Base-by-base conservation (phyloP, 1,140 invertebrate species). In the Neodiprion fabricii region DNA sequence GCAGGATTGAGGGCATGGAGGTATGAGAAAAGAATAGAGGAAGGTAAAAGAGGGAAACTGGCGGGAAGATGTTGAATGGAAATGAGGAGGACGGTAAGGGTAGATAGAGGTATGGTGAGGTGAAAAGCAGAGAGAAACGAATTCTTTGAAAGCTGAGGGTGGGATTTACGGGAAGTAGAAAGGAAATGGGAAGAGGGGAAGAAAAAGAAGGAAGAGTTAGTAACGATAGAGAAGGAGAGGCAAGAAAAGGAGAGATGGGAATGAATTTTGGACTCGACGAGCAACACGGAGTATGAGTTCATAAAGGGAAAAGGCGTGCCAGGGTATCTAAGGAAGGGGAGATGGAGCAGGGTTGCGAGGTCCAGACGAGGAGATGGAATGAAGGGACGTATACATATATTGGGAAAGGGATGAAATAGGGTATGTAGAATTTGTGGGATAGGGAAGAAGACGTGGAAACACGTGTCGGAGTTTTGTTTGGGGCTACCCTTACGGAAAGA, bases 1-100 rank as follows among this genome's bases (percentile, higher is more conserved):
- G 67, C 71, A 23, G 67, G 71, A n/a, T 1, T 48, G 48, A 73
- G 71, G 66, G 75, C 71, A 12, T 75, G 66, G 75, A 48, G 71
- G 3, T 75, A 69, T 75, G 71, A 73, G 65, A 69, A 67, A 23
- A 75, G 48, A 40, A 5, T 75, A n/a, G 10, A 50, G 14, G 17
- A 75, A 47, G 47, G 70, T 14, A 28, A 40, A 61, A 67, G 74
- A 12, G 71, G 49, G 71, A 12, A 10, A 21, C 9, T 75, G 23
- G 70, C 70, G 12, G 66, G 49, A 71, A 49, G 65, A 50, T 72
- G 74, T 21, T 21, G 74, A 23, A 12, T 61, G 49, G 71, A 61
- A 61, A 72, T 72, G 74, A 72, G 47, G 28, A 48, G 68, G 47
- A 61, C 9, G 14, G 17, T 53, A 1, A 21, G 61, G 68, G 28